These are phyloP conservation scores for Paramuricea clavata DNA, from an alignment of 92 coral and sea anemone species.

Conservation along the genomic window DNA sequence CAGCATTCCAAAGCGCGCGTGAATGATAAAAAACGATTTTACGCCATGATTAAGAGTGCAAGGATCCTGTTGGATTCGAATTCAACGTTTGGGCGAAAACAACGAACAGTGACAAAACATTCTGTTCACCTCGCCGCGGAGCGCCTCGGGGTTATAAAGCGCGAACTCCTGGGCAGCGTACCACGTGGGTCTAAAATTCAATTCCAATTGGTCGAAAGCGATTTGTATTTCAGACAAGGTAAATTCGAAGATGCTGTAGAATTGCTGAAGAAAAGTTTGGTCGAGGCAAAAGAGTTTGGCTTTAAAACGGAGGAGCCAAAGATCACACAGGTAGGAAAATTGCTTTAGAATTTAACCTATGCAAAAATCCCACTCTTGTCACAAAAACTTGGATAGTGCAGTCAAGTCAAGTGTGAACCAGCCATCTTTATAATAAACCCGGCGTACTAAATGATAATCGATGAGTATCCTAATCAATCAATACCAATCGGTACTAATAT, in stretches of 20 bases:
- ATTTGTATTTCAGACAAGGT: constrained; percentile 10
- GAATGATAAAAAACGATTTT: constrained; percentile 17
- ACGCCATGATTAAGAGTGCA: constrained; percentile 15
- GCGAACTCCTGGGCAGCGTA: constrained; percentile 2
- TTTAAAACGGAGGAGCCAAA: constrained; percentile 15
- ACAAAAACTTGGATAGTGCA: too few species aligned
- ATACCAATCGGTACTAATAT: too few species aligned
- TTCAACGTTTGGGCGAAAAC: background rate
- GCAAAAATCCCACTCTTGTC: too few species aligned
- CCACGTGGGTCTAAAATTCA: constrained; percentile 21
- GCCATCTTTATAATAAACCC: too few species aligned
- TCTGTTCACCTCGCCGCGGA: background rate
- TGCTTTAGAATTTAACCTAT: too few species aligned
- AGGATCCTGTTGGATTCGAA: constrained; percentile 17
- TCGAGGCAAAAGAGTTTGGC: background rate
- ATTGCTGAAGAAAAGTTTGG: background rate
- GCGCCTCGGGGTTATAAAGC: background rate
- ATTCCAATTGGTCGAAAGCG: constrained; percentile 28
- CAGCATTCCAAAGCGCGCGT: background rate
- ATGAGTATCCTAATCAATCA: too few species aligned
- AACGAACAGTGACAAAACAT: background rate
- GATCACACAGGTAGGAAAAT: constrained; percentile 19
- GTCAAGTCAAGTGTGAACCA: too few species aligned
- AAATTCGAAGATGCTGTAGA: background rate
- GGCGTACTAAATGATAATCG: too few species aligned